phyloP scores from a whole-genome alignment of 1,140 invertebrate genomes.

The Lepeophtheirus salmonis region DNA sequence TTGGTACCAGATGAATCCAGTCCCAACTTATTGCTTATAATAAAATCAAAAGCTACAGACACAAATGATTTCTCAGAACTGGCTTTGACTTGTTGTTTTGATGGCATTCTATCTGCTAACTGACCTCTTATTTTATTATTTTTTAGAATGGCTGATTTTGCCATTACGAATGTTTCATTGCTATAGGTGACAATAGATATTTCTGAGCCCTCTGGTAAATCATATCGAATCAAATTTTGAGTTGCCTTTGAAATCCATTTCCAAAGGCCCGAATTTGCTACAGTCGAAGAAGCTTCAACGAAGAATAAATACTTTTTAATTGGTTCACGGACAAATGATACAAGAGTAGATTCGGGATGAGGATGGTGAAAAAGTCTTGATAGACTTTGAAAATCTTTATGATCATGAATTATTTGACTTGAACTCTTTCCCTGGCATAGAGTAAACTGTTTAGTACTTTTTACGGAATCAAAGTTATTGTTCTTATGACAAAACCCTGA shows the following conservation, averaged over 20 bases:
- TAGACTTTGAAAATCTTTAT: background rate
- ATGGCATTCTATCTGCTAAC: constrained; percentile 12
- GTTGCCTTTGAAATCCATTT: constrained; percentile 15
- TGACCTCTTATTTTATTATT: background rate
- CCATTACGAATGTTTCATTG: background rate
- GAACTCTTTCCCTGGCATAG: background rate
- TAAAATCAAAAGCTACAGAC: background rate
- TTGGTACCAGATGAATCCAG: background rate
- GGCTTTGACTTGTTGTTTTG: constrained; percentile 11
- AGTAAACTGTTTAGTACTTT: background rate
- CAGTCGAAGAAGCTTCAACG: constrained; percentile 10
- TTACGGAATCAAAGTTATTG: background rate
- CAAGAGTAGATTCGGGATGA: background rate
- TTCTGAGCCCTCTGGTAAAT: background rate
- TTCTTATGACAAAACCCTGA: background rate
- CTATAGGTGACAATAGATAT: constrained; percentile 13
- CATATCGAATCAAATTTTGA: constrained; percentile 16
- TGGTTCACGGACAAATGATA: constrained; percentile 5
- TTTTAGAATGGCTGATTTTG: background rate
- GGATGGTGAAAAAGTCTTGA: background rate
- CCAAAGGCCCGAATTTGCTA: constrained; percentile 9
- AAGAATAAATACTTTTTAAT: constrained; percentile 8
- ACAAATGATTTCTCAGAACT: constrained; percentile 10
- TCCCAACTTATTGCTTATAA: background rate
- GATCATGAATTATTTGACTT: background rate